Base-by-base conservation (phyloP, 2,113 vertebrate species). In the Todiramphus chloris region DNA sequence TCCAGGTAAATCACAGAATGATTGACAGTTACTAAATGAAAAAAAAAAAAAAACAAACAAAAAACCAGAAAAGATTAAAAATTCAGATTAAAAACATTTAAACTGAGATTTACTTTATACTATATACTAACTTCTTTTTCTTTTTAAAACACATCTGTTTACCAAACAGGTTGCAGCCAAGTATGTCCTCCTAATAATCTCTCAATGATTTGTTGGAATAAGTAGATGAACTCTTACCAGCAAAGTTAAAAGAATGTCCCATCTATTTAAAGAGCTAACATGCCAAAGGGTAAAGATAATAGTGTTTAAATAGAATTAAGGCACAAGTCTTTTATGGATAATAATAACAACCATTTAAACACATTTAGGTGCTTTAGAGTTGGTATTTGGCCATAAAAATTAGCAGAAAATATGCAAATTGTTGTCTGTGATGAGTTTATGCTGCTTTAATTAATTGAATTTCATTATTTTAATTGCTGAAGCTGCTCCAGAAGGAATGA, bases 391-490 rank as follows among this genome's bases (percentile, higher is more conserved):
- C 56, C 73, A 92, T 48, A 92, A 92, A 94, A 91, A 60, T 9
- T 53, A 78, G 24, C 28, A 58, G 80, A 94, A 39, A 53, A 43
- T 64, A 75, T 72, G 43, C 44, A 69, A 91, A 73, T 62, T 75
- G 25, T 82, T 76, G 37, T n/a, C 24, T 68, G 33, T 19, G 75
- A 44, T 84, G 19, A 56, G 14, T 78, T 87, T 76, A 64, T 3
- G 1, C 33, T 50, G 24, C 10, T 89, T 81, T 81, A 95, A 93
- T 74, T 94, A 91, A 78, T 78, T 16, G 7, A 70, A 63, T 89
- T 70, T 56, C 87, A 93, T 78, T 91, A 91, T 88, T 86, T 88
- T 81, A 48, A 33, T 84, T 84, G 60, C 25, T 67, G 82, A 72
- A 84, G 28, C 9, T 55, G 20, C 41, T 91, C 43, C 35, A 67